A percentile compares a stretch with the other conserved stretches of the same genome.
phyloP scores from a whole-genome alignment of 2,113 vertebrate species.

The Tenebrosternarchus preto region DNA sequence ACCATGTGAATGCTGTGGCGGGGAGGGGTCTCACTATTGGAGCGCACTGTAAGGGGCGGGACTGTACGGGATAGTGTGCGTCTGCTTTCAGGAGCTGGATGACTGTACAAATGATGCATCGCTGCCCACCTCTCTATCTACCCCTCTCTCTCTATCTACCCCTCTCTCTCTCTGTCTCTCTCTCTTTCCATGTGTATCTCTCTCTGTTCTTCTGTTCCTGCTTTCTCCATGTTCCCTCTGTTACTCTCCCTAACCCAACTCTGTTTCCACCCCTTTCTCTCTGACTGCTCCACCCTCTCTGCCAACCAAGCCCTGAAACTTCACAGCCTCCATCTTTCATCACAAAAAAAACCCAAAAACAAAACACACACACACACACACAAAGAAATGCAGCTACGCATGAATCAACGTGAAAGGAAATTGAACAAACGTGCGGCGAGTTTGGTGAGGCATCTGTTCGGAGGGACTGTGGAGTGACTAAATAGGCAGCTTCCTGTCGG shows the following conservation, averaged over 20 bases:
- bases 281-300: not conserved
- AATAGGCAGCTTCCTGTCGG: constrained; percentile 65
- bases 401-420: constrained; percentile 46
- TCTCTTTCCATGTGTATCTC: too few species aligned
- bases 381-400: constrained; percentile 40
- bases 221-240: too few species aligned
- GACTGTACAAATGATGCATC: constrained; percentile 29
- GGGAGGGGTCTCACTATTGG: constrained; percentile 28
- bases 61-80: constrained; percentile 27
- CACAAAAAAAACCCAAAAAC: not conserved
- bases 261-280: too few species aligned
- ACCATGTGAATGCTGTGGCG: constrained; percentile 1
- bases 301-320: constrained; percentile 18
- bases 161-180: not conserved
- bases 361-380: constrained; percentile 9
- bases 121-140: constrained; percentile 10
- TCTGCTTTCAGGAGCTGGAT: not conserved
- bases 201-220: too few species aligned
- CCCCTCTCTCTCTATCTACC: constrained; percentile 19
- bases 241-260: too few species aligned
- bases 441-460: constrained; percentile 39
- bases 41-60: constrained; percentile 38
- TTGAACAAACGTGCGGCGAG: constrained; percentile 30
- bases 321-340: constrained; percentile 32
- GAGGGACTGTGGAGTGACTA: constrained; percentile 59